phyloP scores from a whole-genome alignment of 2,888 invertebrate species.

The Epinotia brunnichana region DNA sequence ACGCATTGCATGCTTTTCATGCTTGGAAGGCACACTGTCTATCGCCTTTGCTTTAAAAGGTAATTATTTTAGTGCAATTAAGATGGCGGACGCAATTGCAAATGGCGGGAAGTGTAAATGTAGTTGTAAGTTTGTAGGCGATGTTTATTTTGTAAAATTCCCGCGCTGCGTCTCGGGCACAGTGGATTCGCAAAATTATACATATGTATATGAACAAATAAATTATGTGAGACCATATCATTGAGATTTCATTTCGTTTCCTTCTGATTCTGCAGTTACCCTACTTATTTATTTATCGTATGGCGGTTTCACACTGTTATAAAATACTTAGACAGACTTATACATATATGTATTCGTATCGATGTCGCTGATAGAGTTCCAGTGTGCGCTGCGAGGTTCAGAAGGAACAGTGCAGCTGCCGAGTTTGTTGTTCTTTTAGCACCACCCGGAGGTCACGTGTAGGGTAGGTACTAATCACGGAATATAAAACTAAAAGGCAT shows the following conservation, averaged over 20 bases:
- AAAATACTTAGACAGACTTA: too few relatives aligned
- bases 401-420: too few relatives aligned
- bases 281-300: too few relatives aligned
- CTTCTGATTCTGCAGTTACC: background rate
- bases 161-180: slow-evolving; percentile 81
- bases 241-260: slow-evolving; percentile 51
- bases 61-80: slow-evolving; percentile 75
- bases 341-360: too few relatives aligned
- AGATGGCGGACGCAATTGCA: slow-evolving; percentile 64
- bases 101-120: slow-evolving; percentile 69
- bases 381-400: too few relatives aligned
- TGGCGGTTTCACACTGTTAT: too few relatives aligned
- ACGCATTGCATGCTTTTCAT: slow-evolving; percentile 27
- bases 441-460: too few relatives aligned
- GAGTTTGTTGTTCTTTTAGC: too few relatives aligned
- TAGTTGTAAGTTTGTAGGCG: slow-evolving; percentile 75
- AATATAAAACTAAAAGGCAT: too few relatives aligned
- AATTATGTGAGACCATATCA: slow-evolving; percentile 81
- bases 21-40: slow-evolving; percentile 46
- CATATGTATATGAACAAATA: slow-evolving; percentile 84
- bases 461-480: too few relatives aligned
- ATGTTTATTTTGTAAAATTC: slow-evolving; percentile 78
- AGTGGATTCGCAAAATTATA: slow-evolving; percentile 83
- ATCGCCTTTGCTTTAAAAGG: slow-evolving; percentile 66
- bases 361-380: too few relatives aligned